Evolutionary conservation across 2,888 invertebrate genomes (phyloP).

Genomic region (Cerastis leucographa): DNA sequence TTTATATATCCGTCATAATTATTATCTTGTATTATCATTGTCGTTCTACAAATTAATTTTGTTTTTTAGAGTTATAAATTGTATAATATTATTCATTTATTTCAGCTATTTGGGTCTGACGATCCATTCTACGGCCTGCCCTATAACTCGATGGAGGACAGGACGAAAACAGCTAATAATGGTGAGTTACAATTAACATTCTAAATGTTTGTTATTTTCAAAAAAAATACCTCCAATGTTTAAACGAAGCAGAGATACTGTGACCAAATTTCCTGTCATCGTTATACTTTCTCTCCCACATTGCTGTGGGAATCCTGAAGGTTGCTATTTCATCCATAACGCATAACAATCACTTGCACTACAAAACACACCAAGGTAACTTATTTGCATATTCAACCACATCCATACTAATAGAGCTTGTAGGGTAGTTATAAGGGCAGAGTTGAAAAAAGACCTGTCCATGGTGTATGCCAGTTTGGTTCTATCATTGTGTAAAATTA

Average conservation of each 20-base stretch:
- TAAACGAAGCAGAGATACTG: slow-evolving; percentile 30
- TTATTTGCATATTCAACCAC: slow-evolving; percentile 30
- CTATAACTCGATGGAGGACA: slow-evolving; percentile 83
- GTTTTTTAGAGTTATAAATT: slow-evolving; percentile 16
- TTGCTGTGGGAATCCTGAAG: slow-evolving; percentile 34
- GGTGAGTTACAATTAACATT: slow-evolving; percentile 76
- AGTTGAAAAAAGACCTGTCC: slow-evolving; percentile 18
- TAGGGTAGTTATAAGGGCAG: slow-evolving; percentile 29
- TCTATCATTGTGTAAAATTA: slow-evolving; percentile 45
- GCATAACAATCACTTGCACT: slow-evolving; percentile 46
- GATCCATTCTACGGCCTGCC: slow-evolving; percentile 89
- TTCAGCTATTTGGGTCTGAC: slow-evolving; percentile 88
- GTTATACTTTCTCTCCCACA: slow-evolving; percentile 28
- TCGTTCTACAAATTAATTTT: slow-evolving; percentile 43
- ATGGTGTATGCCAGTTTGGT: slow-evolving; percentile 42
- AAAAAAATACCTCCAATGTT: slow-evolving; percentile 26
- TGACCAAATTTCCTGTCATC: slow-evolving; percentile 24
- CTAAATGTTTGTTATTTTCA: slow-evolving; percentile 16
- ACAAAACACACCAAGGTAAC: slow-evolving; percentile 44
- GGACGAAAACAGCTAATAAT: slow-evolving; percentile 79
- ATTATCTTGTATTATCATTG: slow-evolving; percentile 58
- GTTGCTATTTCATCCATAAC: slow-evolving; percentile 55
- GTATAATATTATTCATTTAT: slow-evolving; percentile 57
- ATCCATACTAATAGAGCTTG: slow-evolving; percentile 52
- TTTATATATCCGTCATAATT: slow-evolving; percentile 51